A percentile compares a stretch with the other conserved stretches of the same genome.
These are phyloP conservation scores for Xestoiulus laeticollis DNA, from an alignment of 2,888 invertebrate species.

Conservation along the genomic window DNA sequence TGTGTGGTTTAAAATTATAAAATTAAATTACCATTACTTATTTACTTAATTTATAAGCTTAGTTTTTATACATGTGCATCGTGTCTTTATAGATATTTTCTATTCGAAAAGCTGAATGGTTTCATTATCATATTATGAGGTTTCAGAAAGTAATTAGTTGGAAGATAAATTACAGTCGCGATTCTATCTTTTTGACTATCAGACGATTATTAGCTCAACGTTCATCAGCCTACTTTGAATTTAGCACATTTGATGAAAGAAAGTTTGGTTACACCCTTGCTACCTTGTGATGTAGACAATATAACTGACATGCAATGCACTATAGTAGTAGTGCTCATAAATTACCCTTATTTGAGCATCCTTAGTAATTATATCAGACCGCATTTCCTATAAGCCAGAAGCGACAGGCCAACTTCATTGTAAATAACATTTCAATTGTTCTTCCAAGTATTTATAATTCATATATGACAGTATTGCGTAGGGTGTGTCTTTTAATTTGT, in stretches of 20 bases:
- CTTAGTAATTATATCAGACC: neutral
- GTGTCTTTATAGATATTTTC: neutral
- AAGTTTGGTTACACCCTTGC: slow-evolving; percentile 9
- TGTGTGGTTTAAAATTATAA: neutral
- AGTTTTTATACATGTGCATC: neutral
- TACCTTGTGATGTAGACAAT: neutral
- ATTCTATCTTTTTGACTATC: neutral
- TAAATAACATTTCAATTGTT: neutral
- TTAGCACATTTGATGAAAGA: neutral
- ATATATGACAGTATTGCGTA: neutral
- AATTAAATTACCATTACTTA: neutral
- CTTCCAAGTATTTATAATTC: neutral
- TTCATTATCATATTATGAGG: slow-evolving; percentile 26
- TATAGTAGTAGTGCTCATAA: neutral
- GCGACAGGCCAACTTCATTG: neutral
- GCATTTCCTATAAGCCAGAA: neutral
- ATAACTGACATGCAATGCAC: neutral
- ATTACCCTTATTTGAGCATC: neutral
- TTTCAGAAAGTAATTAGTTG: neutral
- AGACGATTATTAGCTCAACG: neutral
- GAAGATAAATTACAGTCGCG: neutral
- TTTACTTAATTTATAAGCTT: neutral
- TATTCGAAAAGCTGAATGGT: slow-evolving; percentile 11
- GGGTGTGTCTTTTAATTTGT: neutral
- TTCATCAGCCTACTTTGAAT: neutral